phyloP scores from a whole-genome alignment of 1,140 invertebrate genomes.

The Hestina assimilis region DNA sequence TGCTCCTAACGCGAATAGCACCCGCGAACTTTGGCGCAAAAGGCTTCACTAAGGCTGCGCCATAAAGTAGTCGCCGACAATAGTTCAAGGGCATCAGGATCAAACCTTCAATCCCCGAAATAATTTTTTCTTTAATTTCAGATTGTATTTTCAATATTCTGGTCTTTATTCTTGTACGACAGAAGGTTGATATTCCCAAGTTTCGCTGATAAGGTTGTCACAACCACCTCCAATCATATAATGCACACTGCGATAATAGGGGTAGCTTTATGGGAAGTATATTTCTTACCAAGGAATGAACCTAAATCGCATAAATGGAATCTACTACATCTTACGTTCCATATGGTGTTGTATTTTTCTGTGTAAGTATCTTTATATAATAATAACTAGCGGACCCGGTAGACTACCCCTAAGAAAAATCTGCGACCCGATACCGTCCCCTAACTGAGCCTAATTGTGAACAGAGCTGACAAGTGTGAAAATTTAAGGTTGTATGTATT shows the following conservation, averaged over 20 bases:
- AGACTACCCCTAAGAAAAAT: too few species aligned
- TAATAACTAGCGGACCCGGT: too few species aligned
- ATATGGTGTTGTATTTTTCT: slow-evolving; percentile 36
- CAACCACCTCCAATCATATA: slow-evolving; percentile 45
- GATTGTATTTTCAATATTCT: slow-evolving; percentile 38
- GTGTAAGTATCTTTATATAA: slow-evolving; percentile 45
- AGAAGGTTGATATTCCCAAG: slow-evolving; percentile 43
- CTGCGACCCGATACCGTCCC: too few species aligned
- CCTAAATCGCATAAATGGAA: slow-evolving; percentile 41
- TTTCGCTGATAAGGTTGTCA: slow-evolving; percentile 37
- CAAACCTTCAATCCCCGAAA: too few species aligned
- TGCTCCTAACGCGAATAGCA: too few species aligned
- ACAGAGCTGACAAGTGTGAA: too few species aligned
- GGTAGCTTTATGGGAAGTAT: slow-evolving; percentile 39
- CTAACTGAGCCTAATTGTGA: too few species aligned
- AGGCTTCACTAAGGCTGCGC: too few species aligned
- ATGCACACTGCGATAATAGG: slow-evolving; percentile 52
- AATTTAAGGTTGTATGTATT: too few species aligned
- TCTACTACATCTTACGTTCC: slow-evolving; percentile 28
- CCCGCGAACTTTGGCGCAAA: too few species aligned
- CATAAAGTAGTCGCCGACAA: too few species aligned
- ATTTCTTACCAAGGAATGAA: slow-evolving; percentile 30
- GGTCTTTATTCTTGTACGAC: slow-evolving; percentile 47
- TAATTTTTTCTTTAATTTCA: slow-evolving; percentile 4
- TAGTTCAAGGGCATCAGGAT: too few species aligned